Percentiles rank a stretch among this genome's conserved stretches.
Evolutionary conservation across 2,888 invertebrate species (phyloP).

Genomic region (Nomada fabriciana): DNA sequence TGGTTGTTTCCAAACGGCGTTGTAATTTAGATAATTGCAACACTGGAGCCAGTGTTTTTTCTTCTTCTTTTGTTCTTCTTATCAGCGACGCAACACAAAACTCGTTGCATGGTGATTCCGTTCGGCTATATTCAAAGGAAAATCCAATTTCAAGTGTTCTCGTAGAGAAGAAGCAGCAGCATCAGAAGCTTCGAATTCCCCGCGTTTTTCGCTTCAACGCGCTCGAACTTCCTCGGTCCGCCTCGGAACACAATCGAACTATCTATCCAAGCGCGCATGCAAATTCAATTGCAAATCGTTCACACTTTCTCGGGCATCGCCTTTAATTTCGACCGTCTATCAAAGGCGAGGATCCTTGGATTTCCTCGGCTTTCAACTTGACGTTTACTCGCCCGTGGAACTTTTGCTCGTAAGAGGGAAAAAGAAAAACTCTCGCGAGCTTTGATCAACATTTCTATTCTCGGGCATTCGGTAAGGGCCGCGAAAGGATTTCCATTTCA

Average conservation of each 20-base stretch:
- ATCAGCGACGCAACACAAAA: too few relatives aligned
- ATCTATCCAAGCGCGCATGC: background rate
- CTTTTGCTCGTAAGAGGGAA: too few relatives aligned
- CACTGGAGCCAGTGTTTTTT: background rate
- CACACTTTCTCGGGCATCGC: background rate
- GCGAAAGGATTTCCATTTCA: slow-evolving; percentile 50
- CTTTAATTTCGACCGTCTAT: background rate
- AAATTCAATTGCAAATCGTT: slow-evolving; percentile 15
- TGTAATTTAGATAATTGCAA: slow-evolving; percentile 8
- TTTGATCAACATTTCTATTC: slow-evolving; percentile 22
- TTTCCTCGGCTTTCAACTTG: background rate
- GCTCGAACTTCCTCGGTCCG: background rate
- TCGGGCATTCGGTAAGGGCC: background rate
- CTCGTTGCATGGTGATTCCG: too few relatives aligned
- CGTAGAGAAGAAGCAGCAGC: background rate
- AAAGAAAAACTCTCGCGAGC: background rate
- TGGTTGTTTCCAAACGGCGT: too few relatives aligned
- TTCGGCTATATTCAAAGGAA: slow-evolving; percentile 13
- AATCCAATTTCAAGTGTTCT: background rate
- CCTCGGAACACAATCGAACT: background rate
- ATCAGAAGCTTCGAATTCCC: background rate
- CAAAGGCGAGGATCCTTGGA: background rate
- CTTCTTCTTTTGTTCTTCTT: background rate
- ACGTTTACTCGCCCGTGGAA: background rate
- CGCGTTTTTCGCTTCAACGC: slow-evolving; percentile 8